Evolutionary conservation across 1,140 invertebrate species (phyloP).

Genomic region (Colletes latitarsis): DNA sequence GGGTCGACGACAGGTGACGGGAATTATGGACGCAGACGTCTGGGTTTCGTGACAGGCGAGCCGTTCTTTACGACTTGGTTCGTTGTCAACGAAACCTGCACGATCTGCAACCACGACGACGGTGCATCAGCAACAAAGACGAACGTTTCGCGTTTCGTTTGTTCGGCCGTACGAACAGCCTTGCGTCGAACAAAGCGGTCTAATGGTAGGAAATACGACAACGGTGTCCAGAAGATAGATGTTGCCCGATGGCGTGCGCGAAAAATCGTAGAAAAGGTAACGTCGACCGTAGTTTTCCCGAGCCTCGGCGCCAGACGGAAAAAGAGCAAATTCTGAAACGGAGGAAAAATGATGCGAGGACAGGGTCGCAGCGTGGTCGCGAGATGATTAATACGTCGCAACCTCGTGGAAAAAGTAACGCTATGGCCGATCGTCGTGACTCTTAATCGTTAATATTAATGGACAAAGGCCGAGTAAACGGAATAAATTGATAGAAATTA

Average conservation of each 20-base stretch:
- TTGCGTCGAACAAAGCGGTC: too few relatives aligned
- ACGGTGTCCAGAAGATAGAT: neutral
- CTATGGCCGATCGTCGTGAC: constrained; percentile 3
- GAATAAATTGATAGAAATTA: neutral
- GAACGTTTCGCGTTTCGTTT: constrained; percentile 22
- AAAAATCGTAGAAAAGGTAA: constrained; percentile 28
- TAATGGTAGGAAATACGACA: constrained; percentile 15
- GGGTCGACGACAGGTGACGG: neutral
- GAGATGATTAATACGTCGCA: constrained; percentile 35
- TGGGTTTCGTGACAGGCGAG: constrained; percentile 91
- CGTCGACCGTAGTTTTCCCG: neutral
- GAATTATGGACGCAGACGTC: constrained; percentile 79
- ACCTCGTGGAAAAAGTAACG: constrained; percentile 16
- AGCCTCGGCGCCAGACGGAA: neutral
- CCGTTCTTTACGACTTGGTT: constrained; percentile 87
- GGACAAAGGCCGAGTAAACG: neutral
- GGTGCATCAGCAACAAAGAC: constrained; percentile 25
- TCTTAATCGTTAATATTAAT: constrained; percentile 41
- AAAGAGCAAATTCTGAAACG: neutral
- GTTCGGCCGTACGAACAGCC: constrained; percentile 31
- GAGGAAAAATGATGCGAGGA: constrained; percentile 24
- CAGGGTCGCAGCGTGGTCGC: constrained; percentile 7
- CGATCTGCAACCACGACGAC: constrained; percentile 83
- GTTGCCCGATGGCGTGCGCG: neutral
- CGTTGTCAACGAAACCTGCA: constrained; percentile 96